Percentiles rank a stretch among this genome's conserved stretches.
These are phyloP conservation scores for Tetropium fuscum DNA, from an alignment of 2,888 invertebrate genomes.

Conservation along the genomic window DNA sequence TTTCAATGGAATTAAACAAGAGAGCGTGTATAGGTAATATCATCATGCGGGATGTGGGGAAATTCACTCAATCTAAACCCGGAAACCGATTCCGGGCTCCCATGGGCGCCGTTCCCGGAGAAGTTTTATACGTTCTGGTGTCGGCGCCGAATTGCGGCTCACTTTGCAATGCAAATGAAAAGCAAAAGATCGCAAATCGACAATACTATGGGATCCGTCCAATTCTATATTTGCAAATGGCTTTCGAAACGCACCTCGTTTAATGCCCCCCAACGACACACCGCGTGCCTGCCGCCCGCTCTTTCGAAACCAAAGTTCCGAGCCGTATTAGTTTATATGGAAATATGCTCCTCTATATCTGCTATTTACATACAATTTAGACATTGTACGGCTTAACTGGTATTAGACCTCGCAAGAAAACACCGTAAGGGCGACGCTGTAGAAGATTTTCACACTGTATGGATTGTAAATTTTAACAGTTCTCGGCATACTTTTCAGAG, in stretches of 20 bases:
- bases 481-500: too few species aligned
- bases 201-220: conserved; percentile 63
- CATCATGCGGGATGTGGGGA: conserved; percentile 62
- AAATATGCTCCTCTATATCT: conserved; percentile 20
- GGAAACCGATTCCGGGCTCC: conserved; percentile 65
- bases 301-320: conserved; percentile 19
- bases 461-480: too few species aligned
- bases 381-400: conserved; percentile 7
- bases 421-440: neutral
- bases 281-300: conserved; percentile 12
- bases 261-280: conserved; percentile 39
- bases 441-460: conserved; percentile 16
- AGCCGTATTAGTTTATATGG: conserved; percentile 24
- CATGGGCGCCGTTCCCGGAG: conserved; percentile 62
- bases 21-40: conserved; percentile 62
- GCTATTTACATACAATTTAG: conserved; percentile 26
- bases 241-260: conserved; percentile 54
- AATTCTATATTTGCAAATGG: conserved; percentile 62
- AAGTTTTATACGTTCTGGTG: conserved; percentile 63
- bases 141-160: conserved; percentile 63
- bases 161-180: conserved; percentile 67
- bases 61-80: conserved; percentile 67
- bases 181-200: conserved; percentile 66
- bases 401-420: conserved; percentile 6
- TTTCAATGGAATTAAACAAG: conserved; percentile 64